phyloP scores from a whole-genome alignment of 1,140 invertebrate species.

The Hyles vespertilio region DNA sequence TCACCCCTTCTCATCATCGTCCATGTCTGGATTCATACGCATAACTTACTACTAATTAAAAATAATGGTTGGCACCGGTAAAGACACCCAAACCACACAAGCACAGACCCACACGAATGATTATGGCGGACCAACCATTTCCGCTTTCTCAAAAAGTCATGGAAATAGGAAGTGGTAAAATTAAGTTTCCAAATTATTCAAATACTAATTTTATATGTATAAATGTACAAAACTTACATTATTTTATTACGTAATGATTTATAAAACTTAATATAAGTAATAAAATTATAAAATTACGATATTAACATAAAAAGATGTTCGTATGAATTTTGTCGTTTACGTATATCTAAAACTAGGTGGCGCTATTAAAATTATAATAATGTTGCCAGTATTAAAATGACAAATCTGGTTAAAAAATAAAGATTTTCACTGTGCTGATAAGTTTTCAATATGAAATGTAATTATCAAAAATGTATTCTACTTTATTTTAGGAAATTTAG shows the following conservation, averaged over 20 bases:
- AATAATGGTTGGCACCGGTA: constrained; percentile 76
- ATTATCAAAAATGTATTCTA: no score
- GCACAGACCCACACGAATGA: constrained; percentile 76
- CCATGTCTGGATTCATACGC: constrained; percentile 78
- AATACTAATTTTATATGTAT: not conserved
- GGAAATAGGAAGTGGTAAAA: constrained; percentile 57
- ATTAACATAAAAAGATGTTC: no score
- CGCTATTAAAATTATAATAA: not conserved
- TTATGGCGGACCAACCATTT: constrained; percentile 77
- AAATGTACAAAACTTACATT: not conserved
- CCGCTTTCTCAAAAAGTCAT: constrained; percentile 69
- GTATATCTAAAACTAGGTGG: constrained; percentile 4
- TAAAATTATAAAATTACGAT: not conserved
- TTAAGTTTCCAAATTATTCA: not conserved
- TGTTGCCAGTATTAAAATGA: constrained; percentile 5
- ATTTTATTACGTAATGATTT: not conserved
- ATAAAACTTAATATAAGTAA: no score
- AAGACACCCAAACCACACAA: constrained; percentile 75
- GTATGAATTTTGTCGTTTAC: no score
- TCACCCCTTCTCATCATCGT: constrained; percentile 77
- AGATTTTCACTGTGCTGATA: not conserved
- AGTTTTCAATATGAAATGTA: no score
- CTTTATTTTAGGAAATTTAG: no score
- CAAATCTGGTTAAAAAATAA: not conserved
- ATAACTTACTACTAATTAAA: constrained; percentile 77